A percentile compares a stretch with the other conserved stretches of the same genome.
Conservation (phyloP, 2,888 invertebrate genomes). For the Nemurella pictetii region DNA sequence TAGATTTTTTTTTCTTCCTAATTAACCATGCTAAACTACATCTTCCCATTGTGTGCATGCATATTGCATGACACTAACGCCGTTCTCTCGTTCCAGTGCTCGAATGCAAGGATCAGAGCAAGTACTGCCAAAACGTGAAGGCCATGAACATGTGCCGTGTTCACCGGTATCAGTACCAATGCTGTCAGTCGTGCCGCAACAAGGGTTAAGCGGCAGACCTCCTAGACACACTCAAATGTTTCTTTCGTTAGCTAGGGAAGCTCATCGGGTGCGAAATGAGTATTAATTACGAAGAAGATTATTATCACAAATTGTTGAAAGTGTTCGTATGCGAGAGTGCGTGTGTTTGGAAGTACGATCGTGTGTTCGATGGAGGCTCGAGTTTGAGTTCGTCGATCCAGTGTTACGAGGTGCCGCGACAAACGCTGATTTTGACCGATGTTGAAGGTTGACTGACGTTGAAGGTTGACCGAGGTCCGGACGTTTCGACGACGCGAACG, state of each 20-base stretch:
- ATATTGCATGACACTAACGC: too few relatives aligned
- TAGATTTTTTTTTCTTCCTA: too few relatives aligned
- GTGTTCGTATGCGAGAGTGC: neutral
- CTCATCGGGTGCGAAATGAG: neutral
- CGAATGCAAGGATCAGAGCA: conserved; percentile 78
- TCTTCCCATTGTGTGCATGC: too few relatives aligned
- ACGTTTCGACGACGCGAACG: neutral
- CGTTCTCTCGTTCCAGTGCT: conserved; percentile 55
- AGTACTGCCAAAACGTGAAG: conserved; percentile 84
- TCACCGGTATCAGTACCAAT: conserved; percentile 79
- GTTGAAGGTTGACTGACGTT: neutral
- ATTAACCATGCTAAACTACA: too few relatives aligned
- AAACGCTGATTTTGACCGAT: neutral
- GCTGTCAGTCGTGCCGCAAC: conserved; percentile 77
- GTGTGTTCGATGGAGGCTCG: neutral
- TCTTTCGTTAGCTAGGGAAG: conserved; percentile 18
- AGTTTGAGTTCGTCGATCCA: too few relatives aligned
- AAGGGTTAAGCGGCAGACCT: conserved; percentile 35
- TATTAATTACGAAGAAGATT: neutral
- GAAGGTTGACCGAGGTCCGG: neutral
- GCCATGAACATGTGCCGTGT: conserved; percentile 87
- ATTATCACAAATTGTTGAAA: conserved; percentile 13
- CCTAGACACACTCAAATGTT: conserved; percentile 17
- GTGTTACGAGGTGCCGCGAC: neutral
- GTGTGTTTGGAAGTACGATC: neutral